A percentile compares a stretch with the other conserved stretches of the same genome.
phyloP scores from a whole-genome alignment of 2,797 vertebrate genomes.

The Sebastiscus tertius region DNA sequence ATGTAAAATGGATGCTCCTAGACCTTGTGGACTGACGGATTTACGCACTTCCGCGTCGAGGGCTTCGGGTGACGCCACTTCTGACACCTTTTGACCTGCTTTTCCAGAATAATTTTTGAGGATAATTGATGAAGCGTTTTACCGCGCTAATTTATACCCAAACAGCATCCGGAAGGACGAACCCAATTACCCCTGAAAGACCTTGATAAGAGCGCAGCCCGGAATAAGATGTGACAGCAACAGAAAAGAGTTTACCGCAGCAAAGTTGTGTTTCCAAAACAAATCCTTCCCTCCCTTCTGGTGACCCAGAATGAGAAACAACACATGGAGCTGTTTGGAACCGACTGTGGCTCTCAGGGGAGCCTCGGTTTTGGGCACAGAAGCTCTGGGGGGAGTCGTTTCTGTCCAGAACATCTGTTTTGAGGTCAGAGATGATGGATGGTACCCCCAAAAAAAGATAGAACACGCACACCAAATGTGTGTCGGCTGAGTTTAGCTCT shows the following conservation, averaged over 20 bases:
- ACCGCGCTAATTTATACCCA: background rate
- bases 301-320: slow-evolving; percentile 67
- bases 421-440: slow-evolving; percentile 68
- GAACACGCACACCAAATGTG: slow-evolving; percentile 43
- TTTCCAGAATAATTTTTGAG: slow-evolving; percentile 1
- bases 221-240: background rate
- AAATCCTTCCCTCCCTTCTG: slow-evolving; percentile 20
- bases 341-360: slow-evolving; percentile 37
- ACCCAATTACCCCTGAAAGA: slow-evolving; percentile 21
- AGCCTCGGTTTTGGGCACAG: slow-evolving; percentile 39
- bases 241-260: slow-evolving; percentile 13
- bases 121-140: slow-evolving; percentile 15
- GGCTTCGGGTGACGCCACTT: background rate
- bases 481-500: slow-evolving; percentile 56
- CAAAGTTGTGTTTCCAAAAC: slow-evolving; percentile 40
- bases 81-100: background rate
- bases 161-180: slow-evolving; percentile 3
- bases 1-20: background rate
- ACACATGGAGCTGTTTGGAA: slow-evolving; percentile 35
- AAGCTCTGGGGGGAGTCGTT: slow-evolving; percentile 34
- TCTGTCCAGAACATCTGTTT: slow-evolving; percentile 65
- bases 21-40: background rate
- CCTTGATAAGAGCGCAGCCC: background rate
- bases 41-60: background rate
- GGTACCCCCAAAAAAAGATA: slow-evolving; percentile 37